Evolutionary conservation across 2,888 invertebrate species (phyloP), one percentile per base, ranked within the genome.

Genomic region (Geotrupes spiniger): DNA sequence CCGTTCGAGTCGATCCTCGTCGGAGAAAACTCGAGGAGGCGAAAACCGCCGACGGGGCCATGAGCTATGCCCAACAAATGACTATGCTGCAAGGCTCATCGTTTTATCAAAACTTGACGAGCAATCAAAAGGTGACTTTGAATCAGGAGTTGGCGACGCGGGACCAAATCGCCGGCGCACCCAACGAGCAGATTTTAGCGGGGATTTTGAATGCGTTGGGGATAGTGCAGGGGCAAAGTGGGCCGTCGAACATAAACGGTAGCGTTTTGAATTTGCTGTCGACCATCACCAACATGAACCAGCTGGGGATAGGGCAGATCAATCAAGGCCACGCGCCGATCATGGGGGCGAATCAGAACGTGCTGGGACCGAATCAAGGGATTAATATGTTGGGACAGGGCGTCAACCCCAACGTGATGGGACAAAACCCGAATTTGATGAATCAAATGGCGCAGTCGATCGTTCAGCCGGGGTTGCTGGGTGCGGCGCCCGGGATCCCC

Each of bases 101-200:
- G 46, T 86, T 86, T 79, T 87, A 85, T 63, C 83, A 82, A 65
- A 83, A 83, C 52, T 72, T 86, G 37, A 85, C 84, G 59, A 83
- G 84, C 45, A 85, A 84, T 54, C 83, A 84, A 64, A 87, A 86
- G 71, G 79, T 86, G 58, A 79, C 82, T 70, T 79, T 85, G 0
- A 86, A 85, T 64, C 84, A 85, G 62, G 78, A 86, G 64, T 68
- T 87, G 61, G 80, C 82, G 1, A 74, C 79, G 16, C 76, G 84
- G 8, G 71, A 72, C 43, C 80, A 83, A 4, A 79, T 78, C 55
- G 78, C 80, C 78, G 59, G 78, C 77, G 17, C 29, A 57, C 79
- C 83, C 53, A 82, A 81, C 61, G 81, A 81, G 61, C 76, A 76
- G 38, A 66, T 78, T 41, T 66, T 84, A 46, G 76, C 79, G 58